phyloP scores from a whole-genome alignment of 2,797 vertebrate species.

The Crocidura indochinensis region DNA sequence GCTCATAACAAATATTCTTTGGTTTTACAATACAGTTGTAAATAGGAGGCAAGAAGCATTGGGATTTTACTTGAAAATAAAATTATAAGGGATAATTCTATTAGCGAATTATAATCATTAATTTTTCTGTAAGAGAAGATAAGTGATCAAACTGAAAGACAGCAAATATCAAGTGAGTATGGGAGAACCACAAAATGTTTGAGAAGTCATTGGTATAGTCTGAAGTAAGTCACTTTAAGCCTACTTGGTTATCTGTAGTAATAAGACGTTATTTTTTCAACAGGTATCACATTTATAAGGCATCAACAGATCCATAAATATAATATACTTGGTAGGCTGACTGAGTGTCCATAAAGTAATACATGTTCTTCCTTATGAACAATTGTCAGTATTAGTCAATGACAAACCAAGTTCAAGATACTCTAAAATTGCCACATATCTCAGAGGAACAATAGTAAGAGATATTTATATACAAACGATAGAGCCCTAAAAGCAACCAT shows the following conservation, averaged over 20 bases:
- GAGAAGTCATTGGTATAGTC: background rate
- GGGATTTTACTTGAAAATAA: background rate
- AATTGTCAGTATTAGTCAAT: background rate
- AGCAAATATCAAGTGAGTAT: background rate
- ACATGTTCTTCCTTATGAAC: background rate
- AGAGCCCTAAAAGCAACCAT: slow-evolving; percentile 44
- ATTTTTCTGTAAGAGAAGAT: background rate
- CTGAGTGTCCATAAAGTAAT: background rate
- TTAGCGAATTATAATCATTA: background rate
- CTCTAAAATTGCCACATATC: background rate
- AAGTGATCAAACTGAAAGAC: background rate
- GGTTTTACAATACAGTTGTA: background rate
- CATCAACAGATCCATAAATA: background rate
- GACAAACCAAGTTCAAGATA: background rate
- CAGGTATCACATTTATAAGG: background rate
- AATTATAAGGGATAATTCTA: background rate
- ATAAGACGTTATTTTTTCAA: background rate
- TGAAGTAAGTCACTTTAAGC: background rate
- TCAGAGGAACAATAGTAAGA: background rate
- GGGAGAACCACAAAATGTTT: background rate
- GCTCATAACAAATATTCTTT: background rate
- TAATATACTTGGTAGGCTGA: no score
- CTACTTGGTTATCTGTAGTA: accelerated
- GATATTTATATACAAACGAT: background rate
- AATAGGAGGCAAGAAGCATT: background rate